Percentiles rank a stretch among this genome's conserved stretches.
Conservation (phyloP, 2,113 vertebrate genomes). For the Apus apus region DNA sequence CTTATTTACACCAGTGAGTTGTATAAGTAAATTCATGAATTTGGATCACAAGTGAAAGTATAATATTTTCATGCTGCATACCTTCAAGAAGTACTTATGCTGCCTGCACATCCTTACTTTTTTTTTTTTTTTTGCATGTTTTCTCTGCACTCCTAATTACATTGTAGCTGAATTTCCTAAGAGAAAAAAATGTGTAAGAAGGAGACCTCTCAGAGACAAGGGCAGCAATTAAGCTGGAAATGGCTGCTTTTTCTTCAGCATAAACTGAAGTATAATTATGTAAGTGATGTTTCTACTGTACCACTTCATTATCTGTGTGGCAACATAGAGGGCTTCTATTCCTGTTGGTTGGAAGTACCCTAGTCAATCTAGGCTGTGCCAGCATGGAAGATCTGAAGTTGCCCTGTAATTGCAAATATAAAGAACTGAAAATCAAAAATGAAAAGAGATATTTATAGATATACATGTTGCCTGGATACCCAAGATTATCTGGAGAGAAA, state of each 20-base stretch:
- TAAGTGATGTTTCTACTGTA: background rate
- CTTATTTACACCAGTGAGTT: background rate
- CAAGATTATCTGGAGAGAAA: background rate
- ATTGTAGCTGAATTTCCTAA: background rate
- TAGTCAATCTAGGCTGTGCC: background rate
- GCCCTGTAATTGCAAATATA: background rate
- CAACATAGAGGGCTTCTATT: background rate
- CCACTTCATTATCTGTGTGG: background rate
- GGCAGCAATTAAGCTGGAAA: constrained; percentile 25
- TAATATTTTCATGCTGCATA: background rate
- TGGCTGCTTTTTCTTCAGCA: background rate
- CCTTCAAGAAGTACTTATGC: background rate
- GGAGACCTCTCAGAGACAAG: background rate
- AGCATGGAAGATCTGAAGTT: background rate
- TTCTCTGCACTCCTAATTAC: background rate
- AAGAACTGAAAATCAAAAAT: background rate
- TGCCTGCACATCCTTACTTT: background rate
- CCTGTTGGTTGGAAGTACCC: background rate
- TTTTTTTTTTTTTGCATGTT: background rate
- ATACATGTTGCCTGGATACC: background rate
- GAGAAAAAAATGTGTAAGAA: background rate
- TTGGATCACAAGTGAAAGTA: background rate
- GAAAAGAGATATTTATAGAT: background rate
- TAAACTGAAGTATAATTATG: constrained; percentile 10
- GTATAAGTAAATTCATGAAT: background rate